phyloP scores from a whole-genome alignment of 2,113 vertebrate genomes.

The Chascanopsetta lugubris region DNA sequence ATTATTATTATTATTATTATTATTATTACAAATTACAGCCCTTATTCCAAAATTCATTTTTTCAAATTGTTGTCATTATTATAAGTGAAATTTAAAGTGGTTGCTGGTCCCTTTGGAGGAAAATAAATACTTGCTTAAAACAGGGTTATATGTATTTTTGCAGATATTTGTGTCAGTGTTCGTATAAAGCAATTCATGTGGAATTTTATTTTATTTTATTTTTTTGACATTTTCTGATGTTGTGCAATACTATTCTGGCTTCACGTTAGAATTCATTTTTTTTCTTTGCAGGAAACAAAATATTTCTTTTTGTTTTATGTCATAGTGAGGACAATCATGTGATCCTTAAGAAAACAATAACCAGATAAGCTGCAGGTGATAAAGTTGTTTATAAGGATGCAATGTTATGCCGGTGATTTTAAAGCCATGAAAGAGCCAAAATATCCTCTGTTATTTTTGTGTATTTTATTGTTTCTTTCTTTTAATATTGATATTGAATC shows the following conservation, averaged over 20 bases:
- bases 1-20: constrained; percentile 60
- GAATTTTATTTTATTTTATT: constrained; percentile 61
- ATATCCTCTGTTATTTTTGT: constrained; percentile 53
- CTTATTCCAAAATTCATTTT: constrained; percentile 16
- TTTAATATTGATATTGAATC: constrained; percentile 81
- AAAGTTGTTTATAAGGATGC: constrained; percentile 48
- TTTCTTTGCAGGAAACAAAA: constrained; percentile 18
- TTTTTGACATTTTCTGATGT: constrained; percentile 66
- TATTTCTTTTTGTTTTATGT: constrained; percentile 36
- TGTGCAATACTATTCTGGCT: constrained; percentile 71
- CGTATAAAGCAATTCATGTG: constrained; percentile 56
- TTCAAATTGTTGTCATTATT: constrained; percentile 47
- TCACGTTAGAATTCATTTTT: constrained; percentile 24
- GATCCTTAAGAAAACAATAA: constrained; percentile 27
- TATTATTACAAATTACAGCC: constrained; percentile 44
- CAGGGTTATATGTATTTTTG: constrained; percentile 61
- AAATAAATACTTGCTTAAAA: constrained; percentile 42
- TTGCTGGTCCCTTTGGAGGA: constrained; percentile 39
- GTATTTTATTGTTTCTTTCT: constrained; percentile 77
- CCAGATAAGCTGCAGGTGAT: constrained; percentile 37
- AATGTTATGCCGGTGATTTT: constrained; percentile 48
- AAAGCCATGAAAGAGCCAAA: constrained; percentile 69
- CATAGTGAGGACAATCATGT: constrained; percentile 68
- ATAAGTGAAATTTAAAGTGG: constrained; percentile 26
- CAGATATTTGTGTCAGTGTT: constrained; percentile 65